A percentile compares a stretch with the other conserved stretches of the same genome.
Conservation (phyloP, 2,113 vertebrate genomes). For the Periophthalmodon schlosseri region DNA sequence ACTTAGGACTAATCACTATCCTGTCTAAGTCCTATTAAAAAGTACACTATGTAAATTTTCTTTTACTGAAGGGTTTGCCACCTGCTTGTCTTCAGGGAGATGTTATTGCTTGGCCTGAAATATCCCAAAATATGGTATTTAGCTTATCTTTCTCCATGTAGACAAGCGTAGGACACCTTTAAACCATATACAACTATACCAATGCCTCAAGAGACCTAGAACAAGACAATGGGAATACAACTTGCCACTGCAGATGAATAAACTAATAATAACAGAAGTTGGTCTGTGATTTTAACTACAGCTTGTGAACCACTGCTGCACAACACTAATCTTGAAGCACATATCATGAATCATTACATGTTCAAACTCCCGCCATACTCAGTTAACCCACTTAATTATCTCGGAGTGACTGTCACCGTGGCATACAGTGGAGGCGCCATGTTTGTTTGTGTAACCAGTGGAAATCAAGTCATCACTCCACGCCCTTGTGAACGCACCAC, state of each 20-base stretch:
- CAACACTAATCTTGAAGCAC: neutral
- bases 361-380: conserved; percentile 1
- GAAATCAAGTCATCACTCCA: conserved; percentile 63
- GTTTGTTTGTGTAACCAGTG: conserved; percentile 52
- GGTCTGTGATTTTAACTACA: neutral
- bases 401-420: conserved; percentile 13
- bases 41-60: too few relatives aligned
- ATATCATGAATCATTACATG: conserved; percentile 4
- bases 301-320: neutral
- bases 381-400: conserved; percentile 7
- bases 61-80: too few relatives aligned
- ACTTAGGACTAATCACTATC: too few relatives aligned
- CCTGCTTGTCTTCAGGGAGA: too few relatives aligned
- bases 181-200: too few relatives aligned
- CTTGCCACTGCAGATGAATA: neutral
- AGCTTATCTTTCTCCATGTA: too few relatives aligned
- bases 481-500: conserved; percentile 43
- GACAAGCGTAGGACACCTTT: too few relatives aligned
- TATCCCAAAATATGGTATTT: too few relatives aligned
- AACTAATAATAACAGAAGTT: neutral
- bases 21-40: too few relatives aligned
- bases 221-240: neutral
- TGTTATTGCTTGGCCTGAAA: too few relatives aligned
- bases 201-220: too few relatives aligned
- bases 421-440: conserved; percentile 22